Evolutionary conservation across 2,113 vertebrate genomes (phyloP), one percentile per base, ranked within the genome.

Genomic region (Labrus mixtus): DNA sequence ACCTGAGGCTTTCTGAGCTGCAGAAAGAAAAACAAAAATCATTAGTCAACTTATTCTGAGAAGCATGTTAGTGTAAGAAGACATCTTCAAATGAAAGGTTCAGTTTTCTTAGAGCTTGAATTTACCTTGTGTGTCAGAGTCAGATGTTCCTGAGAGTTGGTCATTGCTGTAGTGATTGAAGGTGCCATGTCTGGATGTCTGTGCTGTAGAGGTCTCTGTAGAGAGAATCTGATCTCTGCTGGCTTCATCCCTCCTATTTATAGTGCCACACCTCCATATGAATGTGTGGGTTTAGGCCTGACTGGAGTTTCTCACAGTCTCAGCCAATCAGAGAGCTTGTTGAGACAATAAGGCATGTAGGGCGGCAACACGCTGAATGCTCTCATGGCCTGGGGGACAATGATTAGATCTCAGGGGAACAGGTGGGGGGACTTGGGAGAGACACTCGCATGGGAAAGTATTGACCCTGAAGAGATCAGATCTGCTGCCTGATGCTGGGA

Each of bases 261-360:
- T 89, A 90, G 48, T 84, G 62, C 46, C 76, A 68, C 58, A 90
- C 91, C 88, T 90, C 83, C 88, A 91, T 89, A 86, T 91, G 79
- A 93, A 92, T 90, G 78, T 85, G 90, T 92, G 88, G 69, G 88
- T 89, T 81, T 79, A 70, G 72, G 65, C 59, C 71, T 86, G 62
- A 48, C 61, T 76, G 66, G 58, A 86, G 54, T 79, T 91, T 92
- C 92, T 82, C 91, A 93, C 90, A 90, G 50, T 92, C 39, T 78
- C 7, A 89, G 58, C 89, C 87, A 92, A 91, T 91, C 79, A 78
- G 20, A 64, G 55, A 51, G 48, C 48, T 51, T 19, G 17, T 51
- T 10, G 48, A 51, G 48, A 51, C 48, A 66, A 39, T 53, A 51
- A 11, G 19, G 17, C 17, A 58, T 76, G 78, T 65, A 60, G 59